Percentiles rank a stretch among this genome's conserved stretches.
Conservation (phyloP, 2,888 invertebrate genomes). For the Drosophila borborema region DNA sequence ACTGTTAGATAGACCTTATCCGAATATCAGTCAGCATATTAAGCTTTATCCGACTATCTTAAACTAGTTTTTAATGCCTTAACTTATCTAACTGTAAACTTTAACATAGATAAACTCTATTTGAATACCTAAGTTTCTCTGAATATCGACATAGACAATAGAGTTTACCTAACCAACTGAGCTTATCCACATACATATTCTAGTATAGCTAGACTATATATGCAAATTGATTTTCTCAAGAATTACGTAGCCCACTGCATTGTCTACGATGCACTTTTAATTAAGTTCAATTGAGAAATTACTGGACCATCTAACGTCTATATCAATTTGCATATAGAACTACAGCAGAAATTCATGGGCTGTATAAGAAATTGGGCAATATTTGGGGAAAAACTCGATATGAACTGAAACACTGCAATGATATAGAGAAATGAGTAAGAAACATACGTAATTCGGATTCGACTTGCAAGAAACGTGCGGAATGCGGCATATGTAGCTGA, state of each 20-base stretch:
- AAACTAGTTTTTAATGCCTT: neutral
- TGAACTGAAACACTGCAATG: neutral
- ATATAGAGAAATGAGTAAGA: neutral
- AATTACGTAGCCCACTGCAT: constrained; percentile 1
- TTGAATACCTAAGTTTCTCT: neutral
- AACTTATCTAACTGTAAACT: neutral
- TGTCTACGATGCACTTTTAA: constrained; percentile 16
- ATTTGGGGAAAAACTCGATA: neutral
- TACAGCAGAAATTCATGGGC: neutral
- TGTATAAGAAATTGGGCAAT: neutral
- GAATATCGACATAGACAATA: neutral
- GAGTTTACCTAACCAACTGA: neutral
- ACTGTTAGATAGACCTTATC: neutral
- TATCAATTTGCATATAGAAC: constrained; percentile 3
- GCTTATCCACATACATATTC: neutral
- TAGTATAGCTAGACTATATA: neutral
- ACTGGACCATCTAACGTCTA: neutral
- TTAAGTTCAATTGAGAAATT: constrained; percentile 20
- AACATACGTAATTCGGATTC: neutral
- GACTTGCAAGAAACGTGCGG: constrained; percentile 1
- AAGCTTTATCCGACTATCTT: too few relatives aligned
- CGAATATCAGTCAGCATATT: neutral
- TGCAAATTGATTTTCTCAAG: constrained; percentile 2
- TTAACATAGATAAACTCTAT: neutral
- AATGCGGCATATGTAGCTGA: constrained; percentile 8